Base-by-base conservation (phyloP, 2,888 invertebrate genomes). In the Pseudococcus longispinus region DNA sequence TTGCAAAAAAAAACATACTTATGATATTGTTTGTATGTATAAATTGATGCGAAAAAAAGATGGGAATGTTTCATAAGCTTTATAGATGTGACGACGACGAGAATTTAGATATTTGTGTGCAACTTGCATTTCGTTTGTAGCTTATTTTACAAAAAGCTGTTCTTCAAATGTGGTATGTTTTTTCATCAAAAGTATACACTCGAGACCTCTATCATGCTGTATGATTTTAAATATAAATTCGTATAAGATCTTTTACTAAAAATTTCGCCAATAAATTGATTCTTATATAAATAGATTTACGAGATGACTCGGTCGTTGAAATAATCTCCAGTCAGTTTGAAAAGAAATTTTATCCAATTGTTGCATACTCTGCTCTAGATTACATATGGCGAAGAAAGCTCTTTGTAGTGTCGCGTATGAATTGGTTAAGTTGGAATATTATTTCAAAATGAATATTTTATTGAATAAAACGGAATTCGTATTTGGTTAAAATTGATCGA, bases 401-500 rank as follows among this genome's bases (percentile, higher is more conserved):
- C 29, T 29, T 70, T 29, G 29, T 70, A 15, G 70, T 37, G 37
- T 70, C 70, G 29, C 70, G 29, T 70, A 70, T 70, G 70, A 32
- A 18, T 70, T 18, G 70, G 70, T 70, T 70, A 29, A 18, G 70
- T 18, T 29, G 8, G 18, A 29, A 18, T 32, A 29, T 70, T 29
- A 70, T 70, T 70, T 70, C 8, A 18, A 70, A 70, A 70, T 29
- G 70, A 70, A 70, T 70, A 70, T 70, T 70, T 70, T 29, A 70
- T 18, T 3, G 5, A 0, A 15, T 70, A 70, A 70, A 32, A 70
- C 70, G 18, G 29, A 70, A 70, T 15, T 70, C 70, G 70, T 70
- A 70, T 70, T 29, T 70, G 70, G 29, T 70, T 70, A 29, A 70
- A 70, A 70, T 70, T 70, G 70, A 70, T 70, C 29, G 29, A 29